Percentiles rank a stretch among this genome's conserved stretches.
Evolutionary conservation across 2,113 vertebrate species (phyloP).

Genomic region (Ptilorrhoa leucosticta): DNA sequence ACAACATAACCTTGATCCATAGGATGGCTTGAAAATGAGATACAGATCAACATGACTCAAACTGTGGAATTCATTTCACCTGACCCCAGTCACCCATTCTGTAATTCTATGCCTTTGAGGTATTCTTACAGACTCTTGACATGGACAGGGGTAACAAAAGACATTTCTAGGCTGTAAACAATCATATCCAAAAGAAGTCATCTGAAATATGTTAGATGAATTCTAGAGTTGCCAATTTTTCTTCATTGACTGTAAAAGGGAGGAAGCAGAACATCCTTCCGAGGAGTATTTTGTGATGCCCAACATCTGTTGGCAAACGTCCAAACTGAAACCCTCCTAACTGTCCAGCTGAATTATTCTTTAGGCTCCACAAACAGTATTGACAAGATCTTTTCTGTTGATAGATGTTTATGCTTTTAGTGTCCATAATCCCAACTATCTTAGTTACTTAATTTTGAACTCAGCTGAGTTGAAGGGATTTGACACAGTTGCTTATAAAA

Average conservation of each 20-base stretch:
- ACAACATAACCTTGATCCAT: not conserved
- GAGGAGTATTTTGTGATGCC: not conserved
- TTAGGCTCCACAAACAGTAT: not conserved
- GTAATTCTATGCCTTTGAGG: not conserved
- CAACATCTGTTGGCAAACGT: not conserved
- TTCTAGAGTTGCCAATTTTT: not conserved
- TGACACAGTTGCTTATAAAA: not conserved
- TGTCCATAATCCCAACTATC: not conserved
- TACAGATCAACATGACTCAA: not conserved
- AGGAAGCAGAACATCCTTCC: not conserved
- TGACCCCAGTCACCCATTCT: not conserved
- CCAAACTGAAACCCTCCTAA: not conserved
- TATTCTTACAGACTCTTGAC: not conserved
- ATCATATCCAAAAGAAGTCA: not conserved
- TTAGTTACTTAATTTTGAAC: not conserved
- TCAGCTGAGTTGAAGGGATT: not conserved
- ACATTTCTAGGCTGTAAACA: constrained; percentile 6
- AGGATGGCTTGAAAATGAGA: not conserved
- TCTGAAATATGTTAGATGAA: not conserved
- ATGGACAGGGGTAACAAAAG: not conserved
- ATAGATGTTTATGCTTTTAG: not conserved
- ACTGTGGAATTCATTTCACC: not conserved
- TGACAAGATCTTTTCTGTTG: not conserved
- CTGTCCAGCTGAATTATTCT: not conserved
- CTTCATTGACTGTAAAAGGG: not conserved